phyloP scores from a whole-genome alignment of 2,888 invertebrate species.

The Plagiodera versicolora region DNA sequence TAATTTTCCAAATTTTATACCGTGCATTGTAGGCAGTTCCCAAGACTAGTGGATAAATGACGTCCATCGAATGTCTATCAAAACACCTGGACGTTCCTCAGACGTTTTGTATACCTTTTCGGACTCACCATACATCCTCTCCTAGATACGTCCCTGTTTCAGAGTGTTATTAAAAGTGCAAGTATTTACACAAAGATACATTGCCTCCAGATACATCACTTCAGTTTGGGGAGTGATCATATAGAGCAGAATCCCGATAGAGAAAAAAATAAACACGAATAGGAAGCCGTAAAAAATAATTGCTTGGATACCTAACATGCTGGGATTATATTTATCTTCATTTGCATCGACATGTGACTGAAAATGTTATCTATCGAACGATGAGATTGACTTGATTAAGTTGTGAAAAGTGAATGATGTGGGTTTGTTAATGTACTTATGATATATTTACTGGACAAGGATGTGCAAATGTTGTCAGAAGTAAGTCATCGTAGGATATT shows the following conservation, averaged over 20 bases:
- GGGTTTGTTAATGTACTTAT: background rate
- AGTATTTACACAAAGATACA: background rate
- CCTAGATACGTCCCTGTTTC: background rate
- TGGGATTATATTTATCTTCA: background rate
- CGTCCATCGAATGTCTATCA: no score
- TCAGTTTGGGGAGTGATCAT: background rate
- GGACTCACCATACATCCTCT: no score
- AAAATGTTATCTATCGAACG: conserved; percentile 19
- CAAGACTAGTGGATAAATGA: no score
- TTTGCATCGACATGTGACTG: background rate
- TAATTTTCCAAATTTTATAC: no score
- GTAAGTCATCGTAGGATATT: conserved; percentile 51
- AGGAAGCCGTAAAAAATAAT: background rate
- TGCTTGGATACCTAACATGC: background rate
- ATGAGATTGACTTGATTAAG: conserved; percentile 5
- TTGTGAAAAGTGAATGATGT: background rate
- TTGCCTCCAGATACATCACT: background rate
- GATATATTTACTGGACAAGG: conserved; percentile 22
- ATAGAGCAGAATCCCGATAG: background rate
- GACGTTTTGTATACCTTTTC: no score
- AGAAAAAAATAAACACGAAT: background rate
- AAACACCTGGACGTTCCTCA: no score
- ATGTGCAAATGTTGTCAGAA: conserved; percentile 63
- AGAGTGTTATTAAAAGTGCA: background rate
- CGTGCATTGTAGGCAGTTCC: no score